A percentile compares a stretch with the other conserved stretches of the same genome.
phyloP scores from a whole-genome alignment of 2,113 vertebrate genomes.

The Atherinomorus stipes region DNA sequence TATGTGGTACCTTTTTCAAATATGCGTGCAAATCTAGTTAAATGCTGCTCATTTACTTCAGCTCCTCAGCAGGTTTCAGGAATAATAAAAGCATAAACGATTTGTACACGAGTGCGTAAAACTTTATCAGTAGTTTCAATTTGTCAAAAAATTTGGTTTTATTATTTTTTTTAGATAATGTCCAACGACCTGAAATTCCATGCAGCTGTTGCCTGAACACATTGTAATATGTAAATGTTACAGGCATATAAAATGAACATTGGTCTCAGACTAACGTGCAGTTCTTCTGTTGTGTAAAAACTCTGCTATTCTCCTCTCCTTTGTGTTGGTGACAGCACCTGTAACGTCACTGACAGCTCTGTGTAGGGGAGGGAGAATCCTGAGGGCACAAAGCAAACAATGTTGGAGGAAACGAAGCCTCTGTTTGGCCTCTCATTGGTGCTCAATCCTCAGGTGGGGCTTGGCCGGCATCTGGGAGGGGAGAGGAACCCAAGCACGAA shows the following conservation, averaged over 20 bases:
- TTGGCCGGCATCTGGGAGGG: conserved; percentile 68
- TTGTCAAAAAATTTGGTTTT: no score
- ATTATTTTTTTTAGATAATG: background rate
- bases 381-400: conserved; percentile 56
- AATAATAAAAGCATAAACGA: background rate
- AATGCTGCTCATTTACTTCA: background rate
- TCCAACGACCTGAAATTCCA: background rate
- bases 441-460: conserved; percentile 88
- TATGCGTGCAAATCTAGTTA: background rate
- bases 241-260: background rate
- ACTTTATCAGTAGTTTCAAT: no score
- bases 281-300: background rate
- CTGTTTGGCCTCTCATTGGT: conserved; percentile 81
- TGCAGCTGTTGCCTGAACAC: background rate
- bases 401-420: conserved; percentile 75
- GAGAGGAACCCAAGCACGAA: conserved; percentile 45
- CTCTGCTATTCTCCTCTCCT: background rate
- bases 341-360: conserved; percentile 30
- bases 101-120: no score
- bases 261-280: background rate
- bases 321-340: conserved; percentile 39
- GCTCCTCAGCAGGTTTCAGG: background rate
- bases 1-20: background rate
- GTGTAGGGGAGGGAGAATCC: conserved; percentile 31
- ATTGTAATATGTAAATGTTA: no score